Evolutionary conservation across 2,113 vertebrate genomes (phyloP).

Genomic region (Sardina pilchardus): DNA sequence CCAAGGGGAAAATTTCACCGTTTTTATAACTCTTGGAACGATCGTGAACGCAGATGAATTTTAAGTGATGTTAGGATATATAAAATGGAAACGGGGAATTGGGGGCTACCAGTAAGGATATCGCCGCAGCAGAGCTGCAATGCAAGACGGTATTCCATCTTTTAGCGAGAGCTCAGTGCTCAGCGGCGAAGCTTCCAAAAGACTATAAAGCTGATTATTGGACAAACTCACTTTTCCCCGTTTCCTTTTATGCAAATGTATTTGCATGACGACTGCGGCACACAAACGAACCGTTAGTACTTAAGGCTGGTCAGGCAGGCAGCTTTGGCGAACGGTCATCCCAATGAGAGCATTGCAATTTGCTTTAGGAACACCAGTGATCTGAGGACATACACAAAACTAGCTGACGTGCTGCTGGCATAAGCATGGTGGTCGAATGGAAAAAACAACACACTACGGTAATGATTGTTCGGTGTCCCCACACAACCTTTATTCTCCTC

Average conservation of each 20-base stretch:
- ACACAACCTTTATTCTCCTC: slow-evolving; percentile 33
- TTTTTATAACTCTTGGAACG: slow-evolving; percentile 54
- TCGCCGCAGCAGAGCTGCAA: slow-evolving; percentile 23
- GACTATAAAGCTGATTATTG: slow-evolving; percentile 36
- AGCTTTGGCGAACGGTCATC: slow-evolving; percentile 22
- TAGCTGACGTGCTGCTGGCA: background rate
- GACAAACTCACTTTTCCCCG: slow-evolving; percentile 31
- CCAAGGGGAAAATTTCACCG: slow-evolving; percentile 45
- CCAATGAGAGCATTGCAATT: background rate
- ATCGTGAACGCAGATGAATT: slow-evolving; percentile 46
- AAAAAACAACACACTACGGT: slow-evolving; percentile 28
- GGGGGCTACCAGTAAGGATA: slow-evolving; percentile 26
- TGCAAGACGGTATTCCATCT: slow-evolving; percentile 38
- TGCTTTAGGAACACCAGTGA: background rate
- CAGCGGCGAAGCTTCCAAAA: slow-evolving; percentile 27
- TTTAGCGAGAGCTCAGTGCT: slow-evolving; percentile 41
- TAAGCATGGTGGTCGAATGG: slow-evolving; percentile 12
- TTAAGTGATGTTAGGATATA: slow-evolving; percentile 48
- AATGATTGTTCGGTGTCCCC: slow-evolving; percentile 33
- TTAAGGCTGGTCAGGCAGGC: slow-evolving; percentile 25
- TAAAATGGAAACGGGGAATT: slow-evolving; percentile 44
- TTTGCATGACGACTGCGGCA: slow-evolving; percentile 40
- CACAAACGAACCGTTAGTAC: slow-evolving; percentile 46
- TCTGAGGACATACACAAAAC: background rate
- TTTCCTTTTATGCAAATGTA: slow-evolving; percentile 32